Conservation (phyloP, 1,140 invertebrate genomes). For the Heliothis subflexa region DNA sequence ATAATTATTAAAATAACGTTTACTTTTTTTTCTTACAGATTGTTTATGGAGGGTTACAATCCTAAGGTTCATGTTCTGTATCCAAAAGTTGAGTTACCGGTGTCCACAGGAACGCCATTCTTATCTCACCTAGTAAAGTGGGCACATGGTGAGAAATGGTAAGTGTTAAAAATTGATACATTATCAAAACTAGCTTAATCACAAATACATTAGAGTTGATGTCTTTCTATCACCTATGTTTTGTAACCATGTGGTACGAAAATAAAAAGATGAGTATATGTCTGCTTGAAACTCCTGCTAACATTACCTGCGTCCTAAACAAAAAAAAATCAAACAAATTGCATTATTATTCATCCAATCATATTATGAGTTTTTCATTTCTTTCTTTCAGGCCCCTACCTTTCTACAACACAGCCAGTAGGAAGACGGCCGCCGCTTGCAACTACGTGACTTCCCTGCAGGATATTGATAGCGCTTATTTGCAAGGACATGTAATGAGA, state of each 20-base stretch:
- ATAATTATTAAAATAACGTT: background rate
- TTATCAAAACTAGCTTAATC: too few species aligned
- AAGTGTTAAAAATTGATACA: conserved; percentile 43
- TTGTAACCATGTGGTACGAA: too few species aligned
- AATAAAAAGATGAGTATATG: too few species aligned
- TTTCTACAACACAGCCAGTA: conserved; percentile 48
- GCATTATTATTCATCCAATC: background rate
- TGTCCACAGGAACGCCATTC: conserved; percentile 90
- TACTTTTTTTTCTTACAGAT: conserved; percentile 75
- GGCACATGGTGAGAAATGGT: conserved; percentile 88
- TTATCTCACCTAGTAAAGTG: conserved; percentile 90
- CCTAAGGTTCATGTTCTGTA: conserved; percentile 88
- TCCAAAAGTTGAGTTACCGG: conserved; percentile 88
- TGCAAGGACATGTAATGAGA: conserved; percentile 62
- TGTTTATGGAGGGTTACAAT: conserved; percentile 89
- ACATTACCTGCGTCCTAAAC: too few species aligned
- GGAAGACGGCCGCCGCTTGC: conserved; percentile 53
- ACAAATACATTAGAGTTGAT: too few species aligned
- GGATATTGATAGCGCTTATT: conserved; percentile 60
- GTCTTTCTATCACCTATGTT: too few species aligned
- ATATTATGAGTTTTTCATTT: background rate
- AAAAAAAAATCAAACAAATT: too few species aligned
- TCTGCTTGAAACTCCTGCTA: too few species aligned
- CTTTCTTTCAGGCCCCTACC: conserved; percentile 54
- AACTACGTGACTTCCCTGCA: conserved; percentile 56